These are phyloP conservation scores for Acanthopagrus latus DNA, from an alignment of 2,797 vertebrate genomes.

Conservation along the genomic window DNA sequence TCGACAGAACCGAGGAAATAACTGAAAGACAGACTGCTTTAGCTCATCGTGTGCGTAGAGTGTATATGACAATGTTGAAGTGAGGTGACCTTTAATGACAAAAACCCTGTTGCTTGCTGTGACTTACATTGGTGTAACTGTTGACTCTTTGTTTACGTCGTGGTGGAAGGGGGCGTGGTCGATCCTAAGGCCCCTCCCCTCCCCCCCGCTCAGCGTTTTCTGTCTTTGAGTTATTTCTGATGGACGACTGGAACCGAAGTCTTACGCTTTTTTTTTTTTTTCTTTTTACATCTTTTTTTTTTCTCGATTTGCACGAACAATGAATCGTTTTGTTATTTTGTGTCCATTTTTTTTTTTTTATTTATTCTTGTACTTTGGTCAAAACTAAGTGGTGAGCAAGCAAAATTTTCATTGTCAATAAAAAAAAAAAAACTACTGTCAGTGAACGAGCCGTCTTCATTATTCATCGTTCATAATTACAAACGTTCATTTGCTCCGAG, in stretches of 20 bases:
- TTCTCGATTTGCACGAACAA: slow-evolving; percentile 92
- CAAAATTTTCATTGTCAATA: slow-evolving; percentile 93
- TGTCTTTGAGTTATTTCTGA: slow-evolving; percentile 93
- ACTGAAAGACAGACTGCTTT: slow-evolving; percentile 90
- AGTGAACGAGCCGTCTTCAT: slow-evolving; percentile 46
- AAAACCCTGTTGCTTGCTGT: slow-evolving; percentile 91
- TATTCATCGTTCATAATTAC: slow-evolving; percentile 5
- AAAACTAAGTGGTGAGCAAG: slow-evolving; percentile 94
- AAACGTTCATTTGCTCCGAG: background rate
- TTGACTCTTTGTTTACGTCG: slow-evolving; percentile 91
- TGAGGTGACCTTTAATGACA: slow-evolving; percentile 77
- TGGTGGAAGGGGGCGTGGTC: slow-evolving; percentile 67
- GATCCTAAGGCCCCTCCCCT: slow-evolving; percentile 81
- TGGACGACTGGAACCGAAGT: slow-evolving; percentile 79
- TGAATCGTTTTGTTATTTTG: slow-evolving; percentile 91
- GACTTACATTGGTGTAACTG: slow-evolving; percentile 93
- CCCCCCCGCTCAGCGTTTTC: slow-evolving; percentile 74
- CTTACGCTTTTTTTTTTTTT: slow-evolving; percentile 48
- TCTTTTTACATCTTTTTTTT: slow-evolving; percentile 69
- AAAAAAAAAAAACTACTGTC: slow-evolving; percentile 88
- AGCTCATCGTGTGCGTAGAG: slow-evolving; percentile 89
- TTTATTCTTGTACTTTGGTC: slow-evolving; percentile 90
- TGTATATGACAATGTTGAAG: slow-evolving; percentile 86
- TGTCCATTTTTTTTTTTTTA: slow-evolving; percentile 65
- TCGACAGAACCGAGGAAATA: slow-evolving; percentile 86